Evolutionary conservation across 2,888 invertebrate genomes (phyloP).

Genomic region (Aspidiotus rigidus): DNA sequence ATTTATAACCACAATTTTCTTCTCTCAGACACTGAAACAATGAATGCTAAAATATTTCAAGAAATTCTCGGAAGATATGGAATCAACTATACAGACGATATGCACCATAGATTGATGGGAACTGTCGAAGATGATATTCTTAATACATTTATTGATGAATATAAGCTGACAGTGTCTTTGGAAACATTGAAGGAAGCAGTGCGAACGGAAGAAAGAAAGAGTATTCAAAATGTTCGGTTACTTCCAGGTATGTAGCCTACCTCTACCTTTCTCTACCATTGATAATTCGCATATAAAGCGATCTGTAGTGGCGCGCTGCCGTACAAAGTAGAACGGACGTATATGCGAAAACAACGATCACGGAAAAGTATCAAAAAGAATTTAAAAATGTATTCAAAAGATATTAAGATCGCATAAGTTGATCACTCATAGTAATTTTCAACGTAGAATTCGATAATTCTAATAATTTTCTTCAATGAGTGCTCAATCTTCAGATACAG

Average conservation of each 20-base stretch:
- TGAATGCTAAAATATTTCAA: constrained; percentile 65
- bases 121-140: constrained; percentile 61
- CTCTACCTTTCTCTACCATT: no score
- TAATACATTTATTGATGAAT: constrained; percentile 56
- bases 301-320: no score
- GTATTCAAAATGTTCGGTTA: constrained; percentile 54
- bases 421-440: no score
- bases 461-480: no score
- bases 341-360: no score
- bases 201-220: constrained; percentile 50
- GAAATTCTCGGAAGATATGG: constrained; percentile 62
- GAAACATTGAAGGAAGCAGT: constrained; percentile 57
- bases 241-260: constrained; percentile 58
- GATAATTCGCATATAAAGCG: no score
- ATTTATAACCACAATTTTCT: not conserved
- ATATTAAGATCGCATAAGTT: no score
- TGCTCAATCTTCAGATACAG: no score
- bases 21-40: constrained; percentile 65
- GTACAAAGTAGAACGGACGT: no score
- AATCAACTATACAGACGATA: constrained; percentile 65
- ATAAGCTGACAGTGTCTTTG: constrained; percentile 58
- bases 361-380: no score
- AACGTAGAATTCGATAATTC: no score
- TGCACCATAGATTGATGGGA: constrained; percentile 67
- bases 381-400: no score